Conservation (phyloP, 2,797 vertebrate species). For the Urophycis tenuis region DNA sequence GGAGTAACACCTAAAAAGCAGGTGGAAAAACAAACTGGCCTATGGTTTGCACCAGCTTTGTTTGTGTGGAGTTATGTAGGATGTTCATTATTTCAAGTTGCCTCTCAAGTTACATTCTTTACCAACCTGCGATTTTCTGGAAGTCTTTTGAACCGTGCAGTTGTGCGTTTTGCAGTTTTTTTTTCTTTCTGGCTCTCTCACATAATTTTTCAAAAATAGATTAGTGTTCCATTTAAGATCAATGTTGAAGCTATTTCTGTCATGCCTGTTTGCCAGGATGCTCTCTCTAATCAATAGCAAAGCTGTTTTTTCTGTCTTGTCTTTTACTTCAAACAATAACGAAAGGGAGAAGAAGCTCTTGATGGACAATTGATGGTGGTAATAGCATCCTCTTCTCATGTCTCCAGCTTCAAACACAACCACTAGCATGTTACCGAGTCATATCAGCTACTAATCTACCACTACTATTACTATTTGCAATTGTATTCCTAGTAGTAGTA, state of each 20-base stretch:
- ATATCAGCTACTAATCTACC: not conserved
- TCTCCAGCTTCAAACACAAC: not conserved
- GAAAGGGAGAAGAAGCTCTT: constrained; percentile 21
- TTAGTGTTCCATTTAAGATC: constrained; percentile 60
- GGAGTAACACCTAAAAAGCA: too few relatives aligned
- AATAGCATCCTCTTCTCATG: not conserved
- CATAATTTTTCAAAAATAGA: constrained; percentile 68
- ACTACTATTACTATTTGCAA: not conserved
- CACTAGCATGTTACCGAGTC: not conserved
- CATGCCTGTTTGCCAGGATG: constrained; percentile 57
- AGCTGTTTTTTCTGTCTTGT: constrained; percentile 48
- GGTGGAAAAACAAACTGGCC: too few relatives aligned
- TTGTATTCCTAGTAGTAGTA: not conserved
- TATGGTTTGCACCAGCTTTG: not conserved
- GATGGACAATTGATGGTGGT: not conserved
- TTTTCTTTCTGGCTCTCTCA: constrained; percentile 43
- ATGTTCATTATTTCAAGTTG: not conserved
- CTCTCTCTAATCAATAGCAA: constrained; percentile 59
- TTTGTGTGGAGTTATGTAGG: not conserved
- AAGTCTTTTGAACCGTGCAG: constrained; percentile 23
- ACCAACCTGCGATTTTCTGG: constrained; percentile 28
- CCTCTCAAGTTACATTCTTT: not conserved
- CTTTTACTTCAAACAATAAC: constrained; percentile 44
- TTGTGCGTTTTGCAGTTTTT: constrained; percentile 1
- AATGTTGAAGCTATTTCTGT: constrained; percentile 66